Base-by-base conservation (phyloP, 2,113 vertebrate species). In the Odontesthes bonariensis region DNA sequence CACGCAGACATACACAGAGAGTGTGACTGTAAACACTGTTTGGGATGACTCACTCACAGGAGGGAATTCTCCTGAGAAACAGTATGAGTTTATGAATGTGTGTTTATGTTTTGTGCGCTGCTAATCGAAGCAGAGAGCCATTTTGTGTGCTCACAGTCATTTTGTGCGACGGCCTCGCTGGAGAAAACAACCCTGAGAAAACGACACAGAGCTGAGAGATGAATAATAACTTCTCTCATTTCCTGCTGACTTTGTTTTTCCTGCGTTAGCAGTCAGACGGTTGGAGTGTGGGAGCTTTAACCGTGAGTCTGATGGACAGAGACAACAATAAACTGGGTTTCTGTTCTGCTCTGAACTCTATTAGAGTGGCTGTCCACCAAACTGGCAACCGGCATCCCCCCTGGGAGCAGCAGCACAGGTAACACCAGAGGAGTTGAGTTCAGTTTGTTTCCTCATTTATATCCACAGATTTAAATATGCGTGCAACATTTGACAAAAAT, bases 11-110 rank as follows among this genome's bases (percentile, higher is more conserved):
- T 42, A 57, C 52, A 65, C 1, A 4, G 31, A 3, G 22, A 10
- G 46, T 51, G 54, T 69, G 58, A 60, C 23, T 40, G 69, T 81
- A 60, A 70, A 66, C 64, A 55, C 61, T 69, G 65, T 70, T 32
- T 54, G 54, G 54, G 64, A 66, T 83, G 81, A 83, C 53, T 74
- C 70, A 70, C 70, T 44, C 16, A 11, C 59, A 0, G 1, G 1
- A 35, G 68, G 63, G 35, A 73, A 47, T 38, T 44, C 57, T 33
- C 3, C 74, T 44, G 42, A 44, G 42, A 16, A 73, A n/a, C 42
- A 2, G 27, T 27, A n/a, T n/a, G n/a, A n/a, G n/a, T n/a, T n/a
- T n/a, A n/a, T n/a, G n/a, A 16, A 40, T 75, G 52, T 65, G 11
- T 62, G 4, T 70, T 6, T 58, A 4, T 40, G 1, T 56, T 1